A percentile compares a stretch with the other conserved stretches of the same genome.
These are phyloP conservation scores for Drosophila mimica DNA, from an alignment of 2,888 invertebrate species.

Conservation along the genomic window DNA sequence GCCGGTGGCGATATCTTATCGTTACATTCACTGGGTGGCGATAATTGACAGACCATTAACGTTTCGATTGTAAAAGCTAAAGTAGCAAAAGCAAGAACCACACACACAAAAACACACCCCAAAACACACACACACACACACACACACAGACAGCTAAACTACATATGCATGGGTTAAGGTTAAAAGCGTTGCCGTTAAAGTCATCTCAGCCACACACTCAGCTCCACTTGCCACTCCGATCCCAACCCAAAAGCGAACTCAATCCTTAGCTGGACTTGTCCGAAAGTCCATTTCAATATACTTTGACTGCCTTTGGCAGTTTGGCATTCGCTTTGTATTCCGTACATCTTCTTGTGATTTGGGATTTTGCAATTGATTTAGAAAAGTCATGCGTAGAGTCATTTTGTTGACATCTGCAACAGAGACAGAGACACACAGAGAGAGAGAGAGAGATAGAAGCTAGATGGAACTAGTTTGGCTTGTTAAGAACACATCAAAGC, in stretches of 20 bases:
- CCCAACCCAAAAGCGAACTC: background rate
- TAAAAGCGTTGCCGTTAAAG: conserved; percentile 34
- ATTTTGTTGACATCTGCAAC: background rate
- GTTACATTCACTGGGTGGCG: conserved; percentile 80
- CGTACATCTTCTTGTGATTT: conserved; percentile 49
- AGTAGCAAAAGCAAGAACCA: conserved; percentile 41
- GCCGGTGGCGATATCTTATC: conserved; percentile 75
- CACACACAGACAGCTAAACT: background rate
- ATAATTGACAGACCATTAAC: conserved; percentile 80
- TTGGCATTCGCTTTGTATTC: conserved; percentile 30
- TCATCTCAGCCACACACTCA: conserved; percentile 7
- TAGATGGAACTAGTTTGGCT: background rate
- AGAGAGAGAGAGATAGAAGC: background rate
- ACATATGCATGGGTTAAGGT: conserved; percentile 31
- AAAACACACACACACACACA: background rate
- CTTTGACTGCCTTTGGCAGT: conserved; percentile 41
- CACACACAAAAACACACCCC: conserved; percentile 1
- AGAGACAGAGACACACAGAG: background rate
- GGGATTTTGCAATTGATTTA: conserved; percentile 59
- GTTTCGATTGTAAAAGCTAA: conserved; percentile 75
- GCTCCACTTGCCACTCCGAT: too few species aligned
- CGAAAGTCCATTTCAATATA: conserved; percentile 44
- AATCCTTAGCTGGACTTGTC: conserved; percentile 10
- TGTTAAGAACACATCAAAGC: conserved; percentile 3
- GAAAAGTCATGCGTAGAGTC: conserved; percentile 28